Conservation (phyloP, 2,888 invertebrate species). For the Homarus gammarus region DNA sequence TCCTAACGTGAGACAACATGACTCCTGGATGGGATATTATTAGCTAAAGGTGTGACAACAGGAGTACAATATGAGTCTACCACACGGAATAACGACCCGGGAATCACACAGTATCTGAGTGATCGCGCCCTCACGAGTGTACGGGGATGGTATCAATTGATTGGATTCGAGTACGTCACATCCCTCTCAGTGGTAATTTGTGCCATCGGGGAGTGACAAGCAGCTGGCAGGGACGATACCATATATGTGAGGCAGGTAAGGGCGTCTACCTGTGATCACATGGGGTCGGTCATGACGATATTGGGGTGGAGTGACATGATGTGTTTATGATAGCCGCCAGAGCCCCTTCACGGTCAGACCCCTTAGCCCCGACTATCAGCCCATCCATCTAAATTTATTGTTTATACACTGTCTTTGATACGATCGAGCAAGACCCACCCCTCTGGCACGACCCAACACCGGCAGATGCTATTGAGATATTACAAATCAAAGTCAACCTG, state of each 20-base stretch:
- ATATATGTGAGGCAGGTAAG: background rate
- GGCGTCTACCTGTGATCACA: background rate
- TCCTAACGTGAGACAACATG: background rate
- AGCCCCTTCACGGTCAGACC: background rate
- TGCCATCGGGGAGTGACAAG: background rate
- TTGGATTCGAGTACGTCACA: background rate
- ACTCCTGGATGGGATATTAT: background rate
- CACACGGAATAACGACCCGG: background rate
- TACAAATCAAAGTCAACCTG: slow-evolving; percentile 38
- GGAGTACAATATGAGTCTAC: background rate
- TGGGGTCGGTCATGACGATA: background rate
- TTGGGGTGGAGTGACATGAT: background rate
- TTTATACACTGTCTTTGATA: background rate
- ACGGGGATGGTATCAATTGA: background rate
- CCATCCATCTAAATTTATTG: background rate
- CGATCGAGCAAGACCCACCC: background rate
- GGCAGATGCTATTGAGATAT: slow-evolving; percentile 33
- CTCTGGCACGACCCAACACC: slow-evolving; percentile 17
- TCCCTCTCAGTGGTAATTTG: background rate
- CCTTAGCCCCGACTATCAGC: background rate
- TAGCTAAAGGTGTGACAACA: background rate
- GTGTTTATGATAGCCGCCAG: background rate
- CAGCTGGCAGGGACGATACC: background rate
- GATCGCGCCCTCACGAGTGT: background rate
- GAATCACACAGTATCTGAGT: background rate